Base-by-base conservation (phyloP, 2,797 vertebrate species). In the Menidia menidia region DNA sequence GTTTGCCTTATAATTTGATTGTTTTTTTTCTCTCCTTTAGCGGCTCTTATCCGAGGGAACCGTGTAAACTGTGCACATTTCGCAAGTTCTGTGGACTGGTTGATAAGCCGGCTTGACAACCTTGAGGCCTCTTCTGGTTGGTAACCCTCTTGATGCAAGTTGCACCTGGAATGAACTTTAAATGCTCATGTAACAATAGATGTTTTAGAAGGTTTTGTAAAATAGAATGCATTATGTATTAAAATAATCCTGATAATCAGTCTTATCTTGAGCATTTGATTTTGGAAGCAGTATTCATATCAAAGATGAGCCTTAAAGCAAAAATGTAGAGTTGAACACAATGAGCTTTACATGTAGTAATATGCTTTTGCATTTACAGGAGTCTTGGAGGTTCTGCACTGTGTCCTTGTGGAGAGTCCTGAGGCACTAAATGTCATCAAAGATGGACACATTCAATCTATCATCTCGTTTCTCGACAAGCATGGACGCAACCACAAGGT, bases 401-500 rank as follows among this genome's bases (percentile, higher is more conserved):
- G 97, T 85, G 95, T 98, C 14, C 89, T 98, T 56, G 92, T 96
- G 64, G 96, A 97, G 92, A 98, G 97, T 80, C 96, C 97, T 12
- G 97, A 98, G 92, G 96, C 96, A 57, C 89, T 99, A 33, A 97
- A 97, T 80, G 95, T 94, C 83, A 96, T 99, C 86, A 98, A 97
- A 88, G 95, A 98, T 82, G 95, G 92, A 44, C 97, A 99, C 86
- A 97, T 99, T 87, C 94, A 95, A 61, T 96, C 97, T 15, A 96
- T 98, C 72, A 96, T 99, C 81, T 95, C 95, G 32, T 96, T 99
- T 73, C 91, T 98, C 64, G 96, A 99, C 80, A 97, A 96, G 71
- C 97, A 98, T 67, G 97, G 97, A 85, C 93, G 94, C 86, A 97
- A 97, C 79, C 93, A 96, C 85, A 98, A 98, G 95, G 97, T 97